phyloP scores from a whole-genome alignment of 2,797 vertebrate genomes.

The Pelochelys cantorii region DNA sequence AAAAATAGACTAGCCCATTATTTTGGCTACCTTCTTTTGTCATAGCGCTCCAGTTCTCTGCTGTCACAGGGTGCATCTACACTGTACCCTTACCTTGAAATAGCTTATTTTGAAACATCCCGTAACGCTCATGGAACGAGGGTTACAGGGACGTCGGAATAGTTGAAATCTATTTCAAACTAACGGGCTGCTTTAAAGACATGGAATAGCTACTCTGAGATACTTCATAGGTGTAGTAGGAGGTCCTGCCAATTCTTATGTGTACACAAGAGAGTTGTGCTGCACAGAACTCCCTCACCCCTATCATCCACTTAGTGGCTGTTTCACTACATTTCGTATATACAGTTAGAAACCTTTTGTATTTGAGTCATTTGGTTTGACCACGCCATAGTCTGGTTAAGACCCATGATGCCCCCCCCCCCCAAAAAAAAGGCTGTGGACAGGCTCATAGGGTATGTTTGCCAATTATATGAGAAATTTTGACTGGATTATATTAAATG shows the following conservation, averaged over 20 bases:
- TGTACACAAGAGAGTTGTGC: background rate
- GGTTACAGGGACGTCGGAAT: too few species aligned
- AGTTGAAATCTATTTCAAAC: too few species aligned
- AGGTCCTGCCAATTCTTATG: fast-evolving
- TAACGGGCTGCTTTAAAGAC: too few species aligned
- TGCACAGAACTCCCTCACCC: too few species aligned
- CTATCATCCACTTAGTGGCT: background rate
- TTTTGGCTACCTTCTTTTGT: background rate
- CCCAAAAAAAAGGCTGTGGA: too few species aligned
- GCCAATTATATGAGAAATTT: background rate
- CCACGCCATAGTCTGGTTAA: background rate
- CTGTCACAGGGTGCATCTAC: too few species aligned
- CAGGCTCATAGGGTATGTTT: background rate
- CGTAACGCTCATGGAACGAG: too few species aligned
- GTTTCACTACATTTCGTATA: background rate
- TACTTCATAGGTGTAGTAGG: fast-evolving
- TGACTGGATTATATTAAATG: background rate
- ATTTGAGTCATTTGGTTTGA: background rate
- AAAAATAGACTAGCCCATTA: background rate
- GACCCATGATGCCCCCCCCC: background rate
- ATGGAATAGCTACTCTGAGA: too few species aligned
- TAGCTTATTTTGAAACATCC: too few species aligned
- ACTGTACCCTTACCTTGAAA: too few species aligned
- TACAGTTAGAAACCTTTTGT: background rate
- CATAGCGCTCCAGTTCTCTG: fast-evolving